A percentile compares a stretch with the other conserved stretches of the same genome.
Conservation (phyloP, 2,888 invertebrate genomes). For the Drosophila borealis region DNA sequence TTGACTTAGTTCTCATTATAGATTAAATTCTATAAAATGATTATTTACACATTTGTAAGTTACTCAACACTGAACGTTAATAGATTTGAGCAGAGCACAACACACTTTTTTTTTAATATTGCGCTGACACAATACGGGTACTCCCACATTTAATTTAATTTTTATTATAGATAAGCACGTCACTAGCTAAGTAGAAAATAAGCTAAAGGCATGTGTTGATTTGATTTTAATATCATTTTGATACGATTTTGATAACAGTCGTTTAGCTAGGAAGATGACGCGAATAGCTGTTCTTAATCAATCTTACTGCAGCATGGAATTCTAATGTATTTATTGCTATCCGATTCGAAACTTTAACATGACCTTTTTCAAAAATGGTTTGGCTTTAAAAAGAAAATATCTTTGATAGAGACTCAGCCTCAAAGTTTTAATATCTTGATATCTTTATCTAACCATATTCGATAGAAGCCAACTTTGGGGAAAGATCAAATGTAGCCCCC, state of each 20-base stretch:
- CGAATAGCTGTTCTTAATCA: not conserved
- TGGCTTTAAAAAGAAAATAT: too few species aligned
- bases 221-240: constrained; percentile 18
- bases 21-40: too few species aligned
- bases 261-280: not conserved
- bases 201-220: constrained; percentile 1
- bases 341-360: too few species aligned
- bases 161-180: constrained; percentile 12
- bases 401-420: too few species aligned
- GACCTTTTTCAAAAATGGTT: too few species aligned
- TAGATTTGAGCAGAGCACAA: not conserved
- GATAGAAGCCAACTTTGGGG: too few species aligned
- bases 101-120: not conserved
- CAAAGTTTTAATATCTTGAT: too few species aligned
- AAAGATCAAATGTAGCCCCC: too few species aligned
- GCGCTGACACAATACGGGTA: not conserved
- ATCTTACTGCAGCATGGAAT: too few species aligned
- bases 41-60: not conserved
- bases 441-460: too few species aligned
- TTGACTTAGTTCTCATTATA: too few species aligned
- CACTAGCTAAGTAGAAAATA: not conserved
- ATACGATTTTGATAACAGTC: constrained; percentile 4
- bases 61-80: not conserved
- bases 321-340: too few species aligned
- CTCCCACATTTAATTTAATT: constrained; percentile 1